Evolutionary conservation across 1,140 invertebrate genomes (phyloP).

Genomic region (Plodia interpunctella): DNA sequence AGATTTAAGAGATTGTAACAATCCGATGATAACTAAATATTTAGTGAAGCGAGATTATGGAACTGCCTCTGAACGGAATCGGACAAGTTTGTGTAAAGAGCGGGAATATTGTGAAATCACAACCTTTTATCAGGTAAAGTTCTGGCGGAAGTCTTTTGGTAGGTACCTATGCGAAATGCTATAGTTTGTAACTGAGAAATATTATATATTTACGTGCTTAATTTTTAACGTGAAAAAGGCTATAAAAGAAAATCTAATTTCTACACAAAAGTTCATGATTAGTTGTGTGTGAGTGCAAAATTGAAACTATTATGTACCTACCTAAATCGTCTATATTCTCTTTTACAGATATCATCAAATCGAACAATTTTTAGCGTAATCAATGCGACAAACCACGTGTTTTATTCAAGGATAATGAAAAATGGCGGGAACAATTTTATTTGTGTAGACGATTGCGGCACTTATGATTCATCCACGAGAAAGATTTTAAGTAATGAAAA

Average conservation of each 20-base stretch:
- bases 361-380: constrained; percentile 38
- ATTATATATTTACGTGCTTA: too few relatives aligned
- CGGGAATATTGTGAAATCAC: constrained; percentile 39
- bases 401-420: constrained; percentile 50
- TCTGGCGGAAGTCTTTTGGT: too few relatives aligned
- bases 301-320: too few relatives aligned
- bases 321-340: constrained; percentile 9
- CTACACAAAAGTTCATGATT: neutral
- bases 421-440: constrained; percentile 29
- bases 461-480: constrained; percentile 21
- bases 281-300: too few relatives aligned
- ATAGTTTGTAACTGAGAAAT: too few relatives aligned
- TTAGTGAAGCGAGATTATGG: constrained; percentile 28
- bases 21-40: constrained; percentile 40
- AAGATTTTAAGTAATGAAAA: constrained; percentile 20
- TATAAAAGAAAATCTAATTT: neutral
- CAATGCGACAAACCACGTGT: constrained; percentile 40
- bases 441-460: constrained; percentile 35
- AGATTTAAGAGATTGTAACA: constrained; percentile 33
- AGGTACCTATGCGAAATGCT: too few relatives aligned
- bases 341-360: constrained; percentile 36
- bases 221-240: too few relatives aligned
- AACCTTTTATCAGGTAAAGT: constrained; percentile 31
- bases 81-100: constrained; percentile 31
- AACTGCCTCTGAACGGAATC: constrained; percentile 18